Evolutionary conservation across 2,888 invertebrate genomes (phyloP), one percentile per base, ranked within the genome.

Genomic region (Cenopis cana): DNA sequence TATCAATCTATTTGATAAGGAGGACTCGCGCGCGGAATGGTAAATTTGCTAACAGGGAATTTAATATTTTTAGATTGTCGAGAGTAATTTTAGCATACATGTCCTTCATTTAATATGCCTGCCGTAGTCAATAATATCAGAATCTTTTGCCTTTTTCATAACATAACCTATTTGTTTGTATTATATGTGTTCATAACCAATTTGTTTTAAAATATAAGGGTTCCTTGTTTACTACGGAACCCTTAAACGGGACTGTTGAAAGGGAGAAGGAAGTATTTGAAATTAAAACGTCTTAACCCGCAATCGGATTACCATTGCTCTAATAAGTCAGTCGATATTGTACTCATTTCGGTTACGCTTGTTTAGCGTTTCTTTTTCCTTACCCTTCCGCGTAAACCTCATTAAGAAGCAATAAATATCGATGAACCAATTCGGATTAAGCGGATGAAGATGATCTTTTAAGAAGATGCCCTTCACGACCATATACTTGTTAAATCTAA

Each of bases 401-500:
- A 36, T 61, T 57, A 56, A 56, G 38, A 56, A 56, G 38, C 49
- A 38, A 56, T 64, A 64, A 41, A 57, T 69, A 56, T 62, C 36
- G 49, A 62, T 52, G 14, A 24, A 20, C 18, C 20, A 20, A 57
- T 57, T n/a, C 20, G 33, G 17, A 36, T 60, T 52, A 24, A 41
- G 29, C 24, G n/a, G 20, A 41, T 52, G 57, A 65, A 46, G 38
- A 17, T 36, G 49, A 65, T 65, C 33, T 20, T 41, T 65, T 33
- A n/a, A 14, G 56, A 59, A 52, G 59, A 46, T 70, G 54, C 57
- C 56, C 55, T 56, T 69, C 29, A 54, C 55, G 38, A 57, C 59
- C 64, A 56, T 69, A 52, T 50, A 59, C 57, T 65, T 69, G 59
- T 65, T 70, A 70, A 59, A 65, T 52, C 65, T 46, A 54, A 54